Base-by-base conservation (phyloP, 92 coral and sea anemone species). In the Actinostola sp. region DNA sequence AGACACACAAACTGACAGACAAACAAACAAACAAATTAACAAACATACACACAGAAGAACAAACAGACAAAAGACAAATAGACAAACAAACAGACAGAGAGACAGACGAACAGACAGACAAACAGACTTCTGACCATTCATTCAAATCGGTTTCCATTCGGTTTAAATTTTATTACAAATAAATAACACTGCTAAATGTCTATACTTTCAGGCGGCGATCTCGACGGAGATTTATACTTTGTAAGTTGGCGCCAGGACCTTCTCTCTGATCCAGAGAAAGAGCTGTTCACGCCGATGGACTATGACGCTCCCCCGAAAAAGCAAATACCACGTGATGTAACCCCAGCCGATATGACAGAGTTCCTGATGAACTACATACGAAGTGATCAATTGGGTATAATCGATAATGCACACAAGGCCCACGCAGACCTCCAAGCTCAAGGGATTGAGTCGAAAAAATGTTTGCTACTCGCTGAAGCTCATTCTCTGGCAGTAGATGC, bases 341-440 rank as follows among this genome's bases (percentile, higher is more conserved):
- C 95, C 19, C 88, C 88, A 29, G 53, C 61, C 19, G 82, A 95
- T 71, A 95, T 95, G 99, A 86, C 92, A 41, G 67, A 49, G n/a
- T 95, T 91, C 63, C 84, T 85, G 2, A 80, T 85, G 48, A 91
- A 91, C 64, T 95, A 95, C 54, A 95, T 95, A 30, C 80, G 87
- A 69, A 79, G 71, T 39, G 99, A 95, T 62, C 90, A 86, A 71
- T 84, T 95, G 21, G 99, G 99, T 1, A 81, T 86, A 61, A 95
- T 95, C 59, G 99, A 95, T 65, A 95, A 91, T 61, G 92, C 99
- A 0, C 99, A 95, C 84, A 95, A 95, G 58, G 99, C 93, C 0
- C 93, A 80, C 15, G 99, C 99, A 2, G 99, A 95, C 62, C 38
- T 10, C 17, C 43, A 71, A 63, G 81, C 89, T 6, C 36, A 73